phyloP scores from a whole-genome alignment of 1,140 invertebrate genomes.

The Cecropterus lyciades region DNA sequence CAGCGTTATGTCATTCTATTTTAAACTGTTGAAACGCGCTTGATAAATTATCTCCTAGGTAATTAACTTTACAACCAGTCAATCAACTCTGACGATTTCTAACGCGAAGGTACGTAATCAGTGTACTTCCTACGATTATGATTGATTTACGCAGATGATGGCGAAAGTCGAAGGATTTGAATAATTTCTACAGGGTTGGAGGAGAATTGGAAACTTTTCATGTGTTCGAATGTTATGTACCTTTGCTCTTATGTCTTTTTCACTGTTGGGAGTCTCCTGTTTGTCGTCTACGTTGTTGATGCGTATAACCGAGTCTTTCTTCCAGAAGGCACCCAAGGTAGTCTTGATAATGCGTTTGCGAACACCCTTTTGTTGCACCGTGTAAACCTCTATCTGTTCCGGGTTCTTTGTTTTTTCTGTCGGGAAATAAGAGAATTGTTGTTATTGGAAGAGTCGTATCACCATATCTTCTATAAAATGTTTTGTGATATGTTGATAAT shows the following conservation, averaged over 20 bases:
- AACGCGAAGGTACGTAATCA: conserved; percentile 30
- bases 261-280: conserved; percentile 86
- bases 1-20: conserved; percentile 43
- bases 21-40: conserved; percentile 40
- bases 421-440: conserved; percentile 29
- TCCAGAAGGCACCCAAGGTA: conserved; percentile 87
- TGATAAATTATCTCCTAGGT: conserved; percentile 39
- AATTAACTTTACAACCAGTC: conserved; percentile 35
- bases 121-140: conserved; percentile 17
- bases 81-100: conserved; percentile 36
- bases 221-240: conserved; percentile 62
- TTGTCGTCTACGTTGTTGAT: conserved; percentile 90
- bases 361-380: conserved; percentile 86
- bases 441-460: background rate
- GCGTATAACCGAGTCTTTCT: conserved; percentile 86
- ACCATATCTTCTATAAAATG: no score
- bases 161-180: conserved; percentile 19
- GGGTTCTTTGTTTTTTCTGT: conserved; percentile 89
- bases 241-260: conserved; percentile 88
- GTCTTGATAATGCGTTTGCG: conserved; percentile 86
- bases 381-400: conserved; percentile 87
- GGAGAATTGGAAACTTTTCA: conserved; percentile 72
- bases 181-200: conserved; percentile 11
- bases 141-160: conserved; percentile 8
- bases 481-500: no score